Base-by-base conservation (phyloP, 2,888 invertebrate genomes). In the Cyaniris semiargus region DNA sequence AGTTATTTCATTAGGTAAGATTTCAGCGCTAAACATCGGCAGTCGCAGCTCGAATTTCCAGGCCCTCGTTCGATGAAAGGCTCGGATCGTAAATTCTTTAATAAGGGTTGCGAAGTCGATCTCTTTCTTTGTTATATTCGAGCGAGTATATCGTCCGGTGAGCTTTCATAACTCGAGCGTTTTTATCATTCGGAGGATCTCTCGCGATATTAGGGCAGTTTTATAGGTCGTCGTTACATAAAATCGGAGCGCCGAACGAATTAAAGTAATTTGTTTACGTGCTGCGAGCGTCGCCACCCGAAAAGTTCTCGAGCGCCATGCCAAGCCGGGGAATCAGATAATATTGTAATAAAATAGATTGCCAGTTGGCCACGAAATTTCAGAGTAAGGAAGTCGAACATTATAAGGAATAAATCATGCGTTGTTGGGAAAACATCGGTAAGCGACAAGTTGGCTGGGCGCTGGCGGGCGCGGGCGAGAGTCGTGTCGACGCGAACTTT, bases 1-100 rank as follows among this genome's bases (percentile, higher is more conserved):
- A 93, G 92, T 92, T 92, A 90, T 91, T 90, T 92, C 90, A 92
- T 93, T 91, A 91, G 88, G 88, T 88, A 89, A 88, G 90, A 89
- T 90, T 88, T 87, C 81, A 82, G 83, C 82, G 85, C 85, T 82
- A 79, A 83, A 83, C 86, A 85, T 83, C 85, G 85, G 82, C 81
- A 84, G 82, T 23, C 21, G 48, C 15, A 44, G 71, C 21, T 44
- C 72, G 83, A 83, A 84, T 81, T 80, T 72, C 66, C 58, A 76
- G 78, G 78, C 78, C 79, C 78, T 79, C 76, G 77, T 78, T 79
- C 79, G 84, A 85, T 83, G 85, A 85, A 82, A 83, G 82, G 79
- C 80, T 80, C 78, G 80, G 84, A 83, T 85, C 84, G 85, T 83
- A 86, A 86, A 84, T 84, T 75, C 60, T 75, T 58, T 56, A 75